These are phyloP conservation scores for Lasioglossum malachurum DNA, from an alignment of 2,888 invertebrate genomes.

Conservation along the genomic window DNA sequence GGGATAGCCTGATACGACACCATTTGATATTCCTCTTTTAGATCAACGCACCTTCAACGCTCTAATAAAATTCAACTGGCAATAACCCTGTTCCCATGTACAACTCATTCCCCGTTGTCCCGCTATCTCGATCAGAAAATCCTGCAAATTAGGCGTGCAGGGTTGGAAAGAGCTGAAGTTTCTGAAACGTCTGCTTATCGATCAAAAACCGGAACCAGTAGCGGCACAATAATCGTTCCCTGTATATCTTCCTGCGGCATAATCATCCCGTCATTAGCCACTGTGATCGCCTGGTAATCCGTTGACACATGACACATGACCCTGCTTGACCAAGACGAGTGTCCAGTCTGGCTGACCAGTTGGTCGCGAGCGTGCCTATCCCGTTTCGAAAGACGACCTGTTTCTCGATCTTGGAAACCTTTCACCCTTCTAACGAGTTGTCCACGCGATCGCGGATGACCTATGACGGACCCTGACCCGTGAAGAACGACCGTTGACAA, in stretches of 20 bases:
- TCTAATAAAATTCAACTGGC: background rate
- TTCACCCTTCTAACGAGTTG: slow-evolving; percentile 64
- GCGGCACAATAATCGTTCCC: slow-evolving; percentile 14
- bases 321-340: slow-evolving; percentile 31
- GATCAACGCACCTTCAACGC: background rate
- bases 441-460: slow-evolving; percentile 72
- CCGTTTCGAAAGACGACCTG: slow-evolving; percentile 43
- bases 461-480: slow-evolving; percentile 50
- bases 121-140: background rate
- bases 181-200: slow-evolving; percentile 24
- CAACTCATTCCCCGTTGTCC: background rate
- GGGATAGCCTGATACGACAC: background rate
- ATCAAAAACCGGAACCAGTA: slow-evolving; percentile 43
- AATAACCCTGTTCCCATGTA: background rate
- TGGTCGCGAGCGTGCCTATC: slow-evolving; percentile 61
- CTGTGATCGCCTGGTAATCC: slow-evolving; percentile 76
- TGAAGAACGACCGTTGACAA: slow-evolving; percentile 68
- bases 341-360: slow-evolving; percentile 33
- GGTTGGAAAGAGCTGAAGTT: background rate
- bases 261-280: slow-evolving; percentile 71
- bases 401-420: slow-evolving; percentile 58
- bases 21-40: background rate
- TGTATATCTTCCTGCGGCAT: slow-evolving; percentile 28
- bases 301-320: slow-evolving; percentile 76
- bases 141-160: slow-evolving; percentile 24